Base-by-base conservation (phyloP, 1,140 invertebrate species). In the Laodelphax striatellus region DNA sequence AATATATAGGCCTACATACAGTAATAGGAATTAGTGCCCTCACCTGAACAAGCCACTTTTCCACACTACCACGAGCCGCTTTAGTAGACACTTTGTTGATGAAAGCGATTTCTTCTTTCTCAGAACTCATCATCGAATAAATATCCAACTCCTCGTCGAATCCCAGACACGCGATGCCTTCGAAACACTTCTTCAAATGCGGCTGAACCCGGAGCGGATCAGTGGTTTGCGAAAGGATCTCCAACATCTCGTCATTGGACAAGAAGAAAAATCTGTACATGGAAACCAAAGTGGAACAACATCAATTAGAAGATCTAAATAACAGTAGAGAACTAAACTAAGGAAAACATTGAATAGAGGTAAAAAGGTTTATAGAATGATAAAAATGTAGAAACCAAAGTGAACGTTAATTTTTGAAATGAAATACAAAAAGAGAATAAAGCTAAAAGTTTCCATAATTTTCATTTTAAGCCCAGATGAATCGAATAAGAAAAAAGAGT, bases 181-280 rank as follows among this genome's bases (percentile, higher is more conserved):
- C 89, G 67, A 96, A 95, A 74, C 90, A 94, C 75, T 97, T 97
- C 71, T 88, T 89, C 50, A 96, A 75, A 79, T 95, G 90, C 0
- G 91, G 91, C 68, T 95, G 90, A 4, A 96, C 91, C 62, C 88
- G 81, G 14, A 83, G 69, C 0, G 86, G 91, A 76, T 96, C 90
- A 74, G 92, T 94, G 0, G 88, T 86, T 79, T 96, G 91, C 0
- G 92, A 94, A 44, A 97, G 75, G 68, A 97, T 96, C 74, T 96
- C 92, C 21, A 97, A 76, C 82, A 97, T 88, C 76, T 97, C 94
- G 68, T 96, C 92, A 70, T 96, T 96, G 8, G 93, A 96, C 41
- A 97, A 76, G 69, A 97, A 97, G 76, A 95, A 97, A 70, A 97
- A 94, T 70, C 93, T 82, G 24, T 68, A 76, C 64, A 54, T 28